phyloP scores from a whole-genome alignment of 2,113 vertebrate genomes.

The Asarcornis scutulata region DNA sequence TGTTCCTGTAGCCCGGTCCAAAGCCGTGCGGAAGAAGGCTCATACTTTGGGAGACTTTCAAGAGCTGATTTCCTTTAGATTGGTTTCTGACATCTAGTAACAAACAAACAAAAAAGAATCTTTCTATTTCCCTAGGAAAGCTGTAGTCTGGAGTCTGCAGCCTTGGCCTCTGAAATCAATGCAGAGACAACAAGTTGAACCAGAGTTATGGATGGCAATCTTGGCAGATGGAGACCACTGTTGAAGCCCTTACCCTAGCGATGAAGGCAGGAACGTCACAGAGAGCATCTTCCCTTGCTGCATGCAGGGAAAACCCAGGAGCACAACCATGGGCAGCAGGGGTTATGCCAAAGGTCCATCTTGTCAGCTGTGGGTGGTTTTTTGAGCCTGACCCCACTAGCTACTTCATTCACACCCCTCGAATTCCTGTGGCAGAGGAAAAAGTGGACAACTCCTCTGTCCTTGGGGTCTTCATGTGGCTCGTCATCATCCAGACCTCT shows the following conservation, averaged over 20 bases:
- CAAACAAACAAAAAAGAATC: neutral
- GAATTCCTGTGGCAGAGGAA: neutral
- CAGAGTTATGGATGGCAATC: fast-evolving
- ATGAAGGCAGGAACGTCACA: too few relatives aligned
- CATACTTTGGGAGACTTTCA: neutral
- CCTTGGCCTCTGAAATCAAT: neutral
- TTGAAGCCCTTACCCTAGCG: too few relatives aligned
- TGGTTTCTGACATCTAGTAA: neutral
- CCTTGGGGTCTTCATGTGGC: neutral
- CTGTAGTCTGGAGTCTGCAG: neutral
- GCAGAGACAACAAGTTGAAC: neutral
- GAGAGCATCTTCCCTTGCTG: too few relatives aligned
- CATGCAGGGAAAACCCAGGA: too few relatives aligned
- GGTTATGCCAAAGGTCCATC: neutral
- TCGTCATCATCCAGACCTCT: neutral
- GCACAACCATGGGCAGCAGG: neutral
- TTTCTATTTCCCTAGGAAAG: neutral
- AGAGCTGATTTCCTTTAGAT: neutral
- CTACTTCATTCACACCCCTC: neutral
- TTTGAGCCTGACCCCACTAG: neutral
- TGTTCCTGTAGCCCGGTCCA: neutral
- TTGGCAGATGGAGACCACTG: neutral
- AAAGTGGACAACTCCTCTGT: neutral
- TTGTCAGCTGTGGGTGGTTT: too few relatives aligned
- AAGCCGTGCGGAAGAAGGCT: neutral